These are phyloP conservation scores for Leucoma salicis DNA, from an alignment of 2,888 invertebrate species.

Conservation along the genomic window DNA sequence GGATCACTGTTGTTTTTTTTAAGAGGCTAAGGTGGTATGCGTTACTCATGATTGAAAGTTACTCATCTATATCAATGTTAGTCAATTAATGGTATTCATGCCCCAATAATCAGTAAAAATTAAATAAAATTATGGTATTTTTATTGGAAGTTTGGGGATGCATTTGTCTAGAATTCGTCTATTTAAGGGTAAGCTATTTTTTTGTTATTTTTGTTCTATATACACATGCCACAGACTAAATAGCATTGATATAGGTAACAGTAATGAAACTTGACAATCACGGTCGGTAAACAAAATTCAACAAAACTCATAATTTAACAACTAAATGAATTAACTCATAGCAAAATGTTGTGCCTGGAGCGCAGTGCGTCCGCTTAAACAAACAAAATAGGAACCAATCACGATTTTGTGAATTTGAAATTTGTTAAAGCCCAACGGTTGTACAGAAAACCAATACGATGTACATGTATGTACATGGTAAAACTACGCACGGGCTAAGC, in stretches of 20 bases:
- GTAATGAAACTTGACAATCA: slow-evolving; percentile 48
- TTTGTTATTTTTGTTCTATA: no score
- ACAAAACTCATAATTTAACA: slow-evolving; percentile 71
- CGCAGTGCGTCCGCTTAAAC: slow-evolving; percentile 64
- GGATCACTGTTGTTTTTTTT: slow-evolving; percentile 44
- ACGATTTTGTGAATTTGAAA: slow-evolving; percentile 81
- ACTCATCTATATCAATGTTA: slow-evolving; percentile 18
- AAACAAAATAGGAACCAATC: slow-evolving; percentile 80
- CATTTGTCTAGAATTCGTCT: no score
- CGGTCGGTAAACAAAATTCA: slow-evolving; percentile 53
- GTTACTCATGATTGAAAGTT: slow-evolving; percentile 43
- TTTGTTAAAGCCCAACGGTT: slow-evolving; percentile 74
- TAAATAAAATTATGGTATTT: no score
- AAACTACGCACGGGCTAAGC: slow-evolving; percentile 79
- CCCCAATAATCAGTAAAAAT: no score
- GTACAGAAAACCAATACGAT: slow-evolving; percentile 78
- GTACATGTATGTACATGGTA: slow-evolving; percentile 57
- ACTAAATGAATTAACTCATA: slow-evolving; percentile 72
- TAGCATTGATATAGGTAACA: background rate
- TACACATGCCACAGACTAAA: background rate
- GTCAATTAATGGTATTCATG: background rate
- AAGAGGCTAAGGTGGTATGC: slow-evolving; percentile 49
- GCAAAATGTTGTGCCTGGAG: slow-evolving; percentile 59
- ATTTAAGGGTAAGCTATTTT: no score
- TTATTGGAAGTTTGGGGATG: no score